Evolutionary conservation across 2,797 vertebrate genomes (phyloP).

Genomic region (Pogonophryne albipinna): DNA sequence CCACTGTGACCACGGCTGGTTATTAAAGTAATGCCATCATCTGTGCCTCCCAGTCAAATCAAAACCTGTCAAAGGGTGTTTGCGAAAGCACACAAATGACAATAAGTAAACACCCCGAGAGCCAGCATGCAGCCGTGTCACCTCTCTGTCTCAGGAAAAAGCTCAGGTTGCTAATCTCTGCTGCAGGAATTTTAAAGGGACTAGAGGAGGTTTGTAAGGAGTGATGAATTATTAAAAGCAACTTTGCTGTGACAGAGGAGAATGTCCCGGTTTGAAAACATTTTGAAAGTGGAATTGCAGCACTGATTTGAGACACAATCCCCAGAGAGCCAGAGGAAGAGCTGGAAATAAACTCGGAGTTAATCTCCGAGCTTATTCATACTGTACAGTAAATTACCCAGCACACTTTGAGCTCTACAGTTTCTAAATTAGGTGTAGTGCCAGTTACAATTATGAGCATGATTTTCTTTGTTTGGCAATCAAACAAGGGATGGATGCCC

Average conservation of each 20-base stretch:
- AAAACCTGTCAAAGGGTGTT: slow-evolving; percentile 67
- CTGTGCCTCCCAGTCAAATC: slow-evolving; percentile 63
- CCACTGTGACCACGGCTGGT: slow-evolving; percentile 56
- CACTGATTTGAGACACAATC: slow-evolving; percentile 45
- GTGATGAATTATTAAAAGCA: slow-evolving; percentile 73
- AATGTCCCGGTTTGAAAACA: slow-evolving; percentile 52
- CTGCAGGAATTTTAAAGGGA: slow-evolving; percentile 37
- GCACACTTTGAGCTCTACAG: background rate
- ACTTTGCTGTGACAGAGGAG: slow-evolving; percentile 54
- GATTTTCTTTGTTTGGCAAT: slow-evolving; percentile 13
- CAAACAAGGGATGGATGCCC: slow-evolving; percentile 8
- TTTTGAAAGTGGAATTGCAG: slow-evolving; percentile 54
- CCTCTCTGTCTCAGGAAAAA: slow-evolving; percentile 40
- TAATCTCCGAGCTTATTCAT: slow-evolving; percentile 3
- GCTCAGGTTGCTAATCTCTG: slow-evolving; percentile 42
- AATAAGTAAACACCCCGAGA: slow-evolving; percentile 67
- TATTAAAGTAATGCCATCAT: slow-evolving; percentile 74
- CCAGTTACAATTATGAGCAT: background rate
- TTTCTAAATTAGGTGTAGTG: slow-evolving; percentile 13
- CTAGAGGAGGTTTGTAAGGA: slow-evolving; percentile 54
- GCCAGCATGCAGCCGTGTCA: slow-evolving; percentile 11
- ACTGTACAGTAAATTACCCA: background rate
- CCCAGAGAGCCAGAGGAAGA: slow-evolving; percentile 17
- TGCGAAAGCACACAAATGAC: slow-evolving; percentile 68
- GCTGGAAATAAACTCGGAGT: slow-evolving; percentile 18